A percentile compares a stretch with the other conserved stretches of the same genome.
These are phyloP conservation scores for Stegana nigrithorax DNA, from an alignment of 2,888 invertebrate genomes.

Conservation along the genomic window DNA sequence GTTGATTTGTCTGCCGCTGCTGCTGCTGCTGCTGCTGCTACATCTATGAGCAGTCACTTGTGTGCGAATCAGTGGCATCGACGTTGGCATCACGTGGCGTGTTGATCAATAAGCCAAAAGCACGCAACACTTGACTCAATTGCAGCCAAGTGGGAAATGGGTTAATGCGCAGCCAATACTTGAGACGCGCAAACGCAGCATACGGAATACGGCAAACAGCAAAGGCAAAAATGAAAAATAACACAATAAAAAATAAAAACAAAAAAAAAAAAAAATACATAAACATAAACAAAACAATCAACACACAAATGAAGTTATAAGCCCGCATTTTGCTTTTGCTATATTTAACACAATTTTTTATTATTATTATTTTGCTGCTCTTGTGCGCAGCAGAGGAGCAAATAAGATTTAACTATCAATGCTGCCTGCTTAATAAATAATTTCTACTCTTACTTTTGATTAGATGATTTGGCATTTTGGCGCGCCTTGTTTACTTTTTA, in stretches of 20 bases:
- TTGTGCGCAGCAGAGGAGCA: too few relatives aligned
- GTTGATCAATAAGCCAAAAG: conserved; percentile 59
- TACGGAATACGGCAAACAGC: not conserved
- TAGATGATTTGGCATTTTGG: conserved; percentile 49
- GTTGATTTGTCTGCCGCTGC: not conserved
- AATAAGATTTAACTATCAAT: too few relatives aligned
- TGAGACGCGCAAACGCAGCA: conserved; percentile 9
- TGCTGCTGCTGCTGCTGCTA: conserved; percentile 25
- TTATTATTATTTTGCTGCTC: conserved; percentile 45
- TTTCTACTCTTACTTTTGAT: conserved; percentile 60
- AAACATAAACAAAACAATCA: not conserved
- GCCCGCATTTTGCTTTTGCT: conserved; percentile 20
- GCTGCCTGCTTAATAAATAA: conserved; percentile 38
- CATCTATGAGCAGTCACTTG: conserved; percentile 27
- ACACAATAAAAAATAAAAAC: not conserved
- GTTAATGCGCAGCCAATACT: conserved; percentile 54
- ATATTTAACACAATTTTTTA: conserved; percentile 53
- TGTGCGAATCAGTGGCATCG: conserved; percentile 16
- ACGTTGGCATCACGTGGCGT: conserved; percentile 49
- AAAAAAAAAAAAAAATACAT: not conserved
- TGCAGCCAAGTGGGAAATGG: conserved; percentile 47
- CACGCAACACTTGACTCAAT: conserved; percentile 51
- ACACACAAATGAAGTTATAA: conserved; percentile 12
- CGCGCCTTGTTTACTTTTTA: too few relatives aligned
- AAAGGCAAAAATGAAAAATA: conserved; percentile 7